These are phyloP conservation scores for Rhaphigaster nebulosa DNA, from an alignment of 2,888 invertebrate species.

Conservation along the genomic window DNA sequence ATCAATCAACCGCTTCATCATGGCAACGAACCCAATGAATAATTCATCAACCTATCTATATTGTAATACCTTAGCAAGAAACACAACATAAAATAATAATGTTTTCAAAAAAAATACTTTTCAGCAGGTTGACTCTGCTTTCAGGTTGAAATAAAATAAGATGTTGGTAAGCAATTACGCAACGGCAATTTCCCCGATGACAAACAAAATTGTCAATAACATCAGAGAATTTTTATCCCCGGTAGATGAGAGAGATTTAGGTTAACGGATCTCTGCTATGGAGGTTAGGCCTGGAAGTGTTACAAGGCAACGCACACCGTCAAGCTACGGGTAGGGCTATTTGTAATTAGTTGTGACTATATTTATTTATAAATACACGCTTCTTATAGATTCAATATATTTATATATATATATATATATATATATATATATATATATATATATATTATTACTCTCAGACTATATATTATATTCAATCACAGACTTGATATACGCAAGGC, in stretches of 20 bases:
- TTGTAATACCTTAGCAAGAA: neutral
- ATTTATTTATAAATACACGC: neutral
- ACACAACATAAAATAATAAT: neutral
- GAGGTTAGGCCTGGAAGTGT: constrained; percentile 17
- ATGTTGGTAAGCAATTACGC: neutral
- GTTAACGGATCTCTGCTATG: constrained; percentile 37
- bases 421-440: too few relatives aligned
- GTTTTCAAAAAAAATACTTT: neutral
- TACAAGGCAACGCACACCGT: neutral
- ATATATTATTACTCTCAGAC: too few relatives aligned
- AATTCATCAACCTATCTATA: constrained; percentile 36
- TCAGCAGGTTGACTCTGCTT: neutral
- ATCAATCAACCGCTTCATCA: constrained; percentile 5
- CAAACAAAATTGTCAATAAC: neutral
- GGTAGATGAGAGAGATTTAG: constrained; percentile 31
- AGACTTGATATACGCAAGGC: too few relatives aligned
- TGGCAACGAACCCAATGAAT: constrained; percentile 7
- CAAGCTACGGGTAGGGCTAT: neutral
- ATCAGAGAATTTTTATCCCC: neutral
- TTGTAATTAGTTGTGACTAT: neutral
- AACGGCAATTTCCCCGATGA: neutral
- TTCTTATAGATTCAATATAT: neutral
- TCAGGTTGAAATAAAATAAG: neutral
- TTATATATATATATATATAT: neutral
- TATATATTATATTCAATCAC: too few relatives aligned